Percentiles rank a stretch among this genome's conserved stretches.
phyloP scores from a whole-genome alignment of 2,113 vertebrate species.

The Cyprinodon variegatus region DNA sequence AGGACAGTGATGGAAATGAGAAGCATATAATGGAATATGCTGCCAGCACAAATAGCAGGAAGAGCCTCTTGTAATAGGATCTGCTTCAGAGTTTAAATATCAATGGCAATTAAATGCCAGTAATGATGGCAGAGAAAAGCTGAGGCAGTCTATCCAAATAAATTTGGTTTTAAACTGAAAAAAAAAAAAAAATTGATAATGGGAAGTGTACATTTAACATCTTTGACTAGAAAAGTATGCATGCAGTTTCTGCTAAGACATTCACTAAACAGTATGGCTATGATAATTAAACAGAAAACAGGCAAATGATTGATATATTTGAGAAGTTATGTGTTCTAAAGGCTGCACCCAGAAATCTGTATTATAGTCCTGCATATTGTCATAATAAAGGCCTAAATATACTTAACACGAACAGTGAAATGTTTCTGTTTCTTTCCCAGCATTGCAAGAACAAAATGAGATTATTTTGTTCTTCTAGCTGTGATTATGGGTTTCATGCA shows the following conservation, averaged over 20 bases:
- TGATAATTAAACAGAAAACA: constrained; percentile 33
- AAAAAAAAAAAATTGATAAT: not conserved
- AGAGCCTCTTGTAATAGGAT: constrained; percentile 66
- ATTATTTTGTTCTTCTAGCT: too few relatives aligned
- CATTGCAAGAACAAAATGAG: too few relatives aligned
- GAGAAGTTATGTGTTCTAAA: not conserved
- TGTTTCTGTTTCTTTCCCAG: too few relatives aligned
- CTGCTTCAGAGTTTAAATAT: constrained; percentile 67
- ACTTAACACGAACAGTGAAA: too few relatives aligned
- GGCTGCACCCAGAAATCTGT: too few relatives aligned
- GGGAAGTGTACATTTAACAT: constrained; percentile 41
- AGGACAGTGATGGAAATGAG: constrained; percentile 76
- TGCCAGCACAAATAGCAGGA: constrained; percentile 60
- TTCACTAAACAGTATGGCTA: not conserved
- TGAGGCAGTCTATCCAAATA: constrained; percentile 40
- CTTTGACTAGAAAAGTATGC: constrained; percentile 12
- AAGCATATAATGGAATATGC: constrained; percentile 62
- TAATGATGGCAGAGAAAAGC: constrained; percentile 30
- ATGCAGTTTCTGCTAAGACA: not conserved
- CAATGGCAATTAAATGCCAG: constrained; percentile 74
- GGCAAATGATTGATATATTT: not conserved
- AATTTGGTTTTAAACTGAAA: constrained; percentile 40
- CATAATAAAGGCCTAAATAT: too few relatives aligned
- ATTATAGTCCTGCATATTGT: too few relatives aligned
- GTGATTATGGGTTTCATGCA: too few relatives aligned